Percentiles rank a stretch among this genome's conserved stretches.
Conservation (phyloP, 2,113 vertebrate species). For the Nothocercus julius region DNA sequence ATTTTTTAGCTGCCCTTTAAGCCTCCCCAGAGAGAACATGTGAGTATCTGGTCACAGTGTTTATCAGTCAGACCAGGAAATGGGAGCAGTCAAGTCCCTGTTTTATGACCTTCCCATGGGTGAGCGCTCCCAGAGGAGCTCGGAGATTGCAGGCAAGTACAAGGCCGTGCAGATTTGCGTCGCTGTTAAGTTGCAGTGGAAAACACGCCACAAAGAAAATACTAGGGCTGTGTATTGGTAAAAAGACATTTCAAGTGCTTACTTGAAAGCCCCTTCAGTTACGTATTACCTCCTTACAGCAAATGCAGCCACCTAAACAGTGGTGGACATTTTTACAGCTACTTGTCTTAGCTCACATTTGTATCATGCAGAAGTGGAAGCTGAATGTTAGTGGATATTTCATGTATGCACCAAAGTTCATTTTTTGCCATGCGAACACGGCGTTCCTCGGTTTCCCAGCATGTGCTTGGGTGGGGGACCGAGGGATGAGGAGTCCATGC, state of each 20-base stretch:
- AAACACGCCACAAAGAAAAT: not conserved
- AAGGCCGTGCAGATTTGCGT: not conserved
- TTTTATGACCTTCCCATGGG: fast-evolving
- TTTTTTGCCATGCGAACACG: fast-evolving
- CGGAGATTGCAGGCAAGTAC: not conserved
- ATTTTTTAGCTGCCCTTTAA: not conserved
- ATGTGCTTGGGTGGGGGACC: not conserved
- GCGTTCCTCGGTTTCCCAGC: not conserved
- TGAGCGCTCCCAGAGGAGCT: not conserved
- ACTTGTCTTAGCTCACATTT: not conserved
- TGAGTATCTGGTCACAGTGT: fast-evolving
- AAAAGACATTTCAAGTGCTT: not conserved
- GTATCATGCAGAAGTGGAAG: not conserved
- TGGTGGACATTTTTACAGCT: not conserved
- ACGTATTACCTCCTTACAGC: not conserved
- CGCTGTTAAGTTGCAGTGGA: not conserved
- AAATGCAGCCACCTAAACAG: not conserved
- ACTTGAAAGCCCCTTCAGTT: not conserved
- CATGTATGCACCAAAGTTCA: not conserved
- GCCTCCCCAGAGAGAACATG: not conserved
- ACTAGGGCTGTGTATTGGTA: not conserved
- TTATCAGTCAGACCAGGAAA: fast-evolving
- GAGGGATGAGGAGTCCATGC: not conserved
- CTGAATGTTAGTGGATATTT: not conserved
- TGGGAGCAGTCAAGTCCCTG: not conserved